Evolutionary conservation across 2,797 vertebrate genomes (phyloP), one percentile per base, ranked within the genome.

Genomic region (Enteromius trimaculatus): DNA sequence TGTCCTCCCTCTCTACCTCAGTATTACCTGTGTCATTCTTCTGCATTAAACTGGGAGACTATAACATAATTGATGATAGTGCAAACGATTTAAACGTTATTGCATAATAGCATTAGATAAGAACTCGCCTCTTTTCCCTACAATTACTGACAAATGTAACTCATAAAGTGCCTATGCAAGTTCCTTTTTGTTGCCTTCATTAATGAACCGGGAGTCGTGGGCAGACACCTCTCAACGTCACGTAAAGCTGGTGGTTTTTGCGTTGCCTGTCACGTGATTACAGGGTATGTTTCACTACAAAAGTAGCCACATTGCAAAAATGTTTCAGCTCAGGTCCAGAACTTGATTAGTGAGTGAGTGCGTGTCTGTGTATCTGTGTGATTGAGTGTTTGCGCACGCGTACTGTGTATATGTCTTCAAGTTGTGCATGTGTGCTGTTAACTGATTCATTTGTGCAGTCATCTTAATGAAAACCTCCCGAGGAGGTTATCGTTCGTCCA

Each of bases 121-220:
- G 66, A 85, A 83, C 77, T 87, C 65, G 80, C 60, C 89, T 87
- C 84, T 47, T 84, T 89, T 77, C 79, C 85, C 87, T 88, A 88
- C 85, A 89, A 84, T 89, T 92, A 86, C 87, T 92, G 90, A 94
- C 92, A 88, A 92, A 93, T 90, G 88, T 90, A 94, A 95, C 92
- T 92, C 86, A 93, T 95, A 95, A 95, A 95, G 95, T 95, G 94
- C 94, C 88, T 93, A 94, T 95, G 94, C 94, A 93, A 90, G 92
- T 92, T 87, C 90, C 90, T 89, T 90, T 90, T 89, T 86, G 89
- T 85, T 44, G 78, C 88, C 75, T 87, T 71, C 47, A 84, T 90
- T 44, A 47, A 77, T 23, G 77, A 86, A 82, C 77, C 39, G 81
- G 42, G 49, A 77, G 55, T 71, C 14, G 55, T 86, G 86, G 82